Conservation (phyloP, 2,113 vertebrate genomes). For the Hemichromis elongatus region DNA sequence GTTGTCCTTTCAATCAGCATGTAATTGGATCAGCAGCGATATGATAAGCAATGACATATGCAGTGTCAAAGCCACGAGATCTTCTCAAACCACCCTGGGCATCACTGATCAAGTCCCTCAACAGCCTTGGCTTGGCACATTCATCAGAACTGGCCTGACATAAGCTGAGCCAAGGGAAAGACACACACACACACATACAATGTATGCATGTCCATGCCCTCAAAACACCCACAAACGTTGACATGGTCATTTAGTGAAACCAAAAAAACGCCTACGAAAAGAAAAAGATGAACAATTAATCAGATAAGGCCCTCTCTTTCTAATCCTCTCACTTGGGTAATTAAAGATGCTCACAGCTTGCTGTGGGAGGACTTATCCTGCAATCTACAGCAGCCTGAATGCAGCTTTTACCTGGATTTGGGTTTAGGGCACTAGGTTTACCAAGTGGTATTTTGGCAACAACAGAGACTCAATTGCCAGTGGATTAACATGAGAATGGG, state of each 20-base stretch:
- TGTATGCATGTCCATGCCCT: not conserved
- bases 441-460: conserved; percentile 64
- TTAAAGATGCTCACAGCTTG: conserved; percentile 65
- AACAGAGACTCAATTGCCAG: conserved; percentile 14
- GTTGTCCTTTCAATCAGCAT: conserved; percentile 65
- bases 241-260: conserved; percentile 5
- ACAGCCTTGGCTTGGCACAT: conserved; percentile 28
- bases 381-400: conserved; percentile 59
- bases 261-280: not conserved
- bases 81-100: conserved; percentile 29
- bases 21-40: conserved; percentile 71
- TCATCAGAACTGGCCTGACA: conserved; percentile 6
- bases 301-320: conserved; percentile 58
- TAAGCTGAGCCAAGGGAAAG: not conserved
- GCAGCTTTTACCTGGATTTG: conserved; percentile 58
- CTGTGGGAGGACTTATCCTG: conserved; percentile 53
- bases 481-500: conserved; percentile 12
- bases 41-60: conserved; percentile 63
- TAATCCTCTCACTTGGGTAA: conserved; percentile 63
- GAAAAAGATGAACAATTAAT: not conserved
- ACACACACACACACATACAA: not conserved
- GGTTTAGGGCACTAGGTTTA: conserved; percentile 57
- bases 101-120: conserved; percentile 37
- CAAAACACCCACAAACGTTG: not conserved
- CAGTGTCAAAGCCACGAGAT: conserved; percentile 25